Evolutionary conservation across 2,888 invertebrate genomes (phyloP).

Genomic region (Parelbella ahira): DNA sequence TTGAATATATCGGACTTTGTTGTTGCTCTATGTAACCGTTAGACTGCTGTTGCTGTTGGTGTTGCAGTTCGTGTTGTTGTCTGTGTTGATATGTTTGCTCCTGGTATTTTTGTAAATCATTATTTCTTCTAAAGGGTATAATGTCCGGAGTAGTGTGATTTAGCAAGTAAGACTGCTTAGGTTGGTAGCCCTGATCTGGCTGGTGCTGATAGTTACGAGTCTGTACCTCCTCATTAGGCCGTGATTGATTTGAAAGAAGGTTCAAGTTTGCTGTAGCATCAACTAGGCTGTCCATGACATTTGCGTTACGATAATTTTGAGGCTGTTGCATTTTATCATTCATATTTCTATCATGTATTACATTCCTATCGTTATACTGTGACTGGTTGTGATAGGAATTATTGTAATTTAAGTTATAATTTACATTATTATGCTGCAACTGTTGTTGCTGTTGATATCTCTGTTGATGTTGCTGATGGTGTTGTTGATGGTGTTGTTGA

Average conservation of each 20-base stretch:
- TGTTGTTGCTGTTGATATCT: conserved; percentile 21
- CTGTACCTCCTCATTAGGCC: conserved; percentile 44
- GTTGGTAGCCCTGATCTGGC: conserved; percentile 41
- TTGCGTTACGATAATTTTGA: conserved; percentile 46
- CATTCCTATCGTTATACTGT: conserved; percentile 54
- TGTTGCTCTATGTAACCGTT: conserved; percentile 62
- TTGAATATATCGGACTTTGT: conserved; percentile 48
- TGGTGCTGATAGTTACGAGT: conserved; percentile 49
- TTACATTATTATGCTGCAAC: conserved; percentile 41
- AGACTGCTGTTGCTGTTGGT: conserved; percentile 42
- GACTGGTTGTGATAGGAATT: conserved; percentile 53
- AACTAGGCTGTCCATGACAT: conserved; percentile 54
- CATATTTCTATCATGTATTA: conserved; percentile 49
- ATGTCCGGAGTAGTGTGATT: conserved; percentile 50
- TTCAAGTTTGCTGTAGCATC: conserved; percentile 61
- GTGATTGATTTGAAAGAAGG: conserved; percentile 45
- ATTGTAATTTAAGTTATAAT: conserved; percentile 46
- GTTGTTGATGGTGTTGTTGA: conserved; percentile 31
- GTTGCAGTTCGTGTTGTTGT: conserved; percentile 36
- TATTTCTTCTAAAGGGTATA: conserved; percentile 48
- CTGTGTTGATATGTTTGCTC: conserved; percentile 48
- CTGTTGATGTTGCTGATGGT: conserved; percentile 32
- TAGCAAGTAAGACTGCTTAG: conserved; percentile 48
- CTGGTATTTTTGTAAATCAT: conserved; percentile 50
- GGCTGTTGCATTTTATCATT: conserved; percentile 47